Base-by-base conservation (phyloP, 1,140 invertebrate genomes). In the Popillia japonica region DNA sequence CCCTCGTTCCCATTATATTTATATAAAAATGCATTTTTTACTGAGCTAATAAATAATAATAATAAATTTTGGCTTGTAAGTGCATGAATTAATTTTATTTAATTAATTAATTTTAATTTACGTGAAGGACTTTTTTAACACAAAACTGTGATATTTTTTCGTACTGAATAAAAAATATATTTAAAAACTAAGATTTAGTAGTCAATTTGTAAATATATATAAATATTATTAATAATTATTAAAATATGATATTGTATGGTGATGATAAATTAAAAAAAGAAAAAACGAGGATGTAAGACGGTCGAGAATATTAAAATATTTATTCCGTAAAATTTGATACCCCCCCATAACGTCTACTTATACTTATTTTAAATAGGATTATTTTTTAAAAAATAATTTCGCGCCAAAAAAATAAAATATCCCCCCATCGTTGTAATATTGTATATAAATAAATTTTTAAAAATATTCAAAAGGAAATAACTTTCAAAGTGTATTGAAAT, bases 161-260 rank as follows among this genome's bases (percentile, higher is more conserved):
- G 61, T 68, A 68, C 61, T 68, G 61, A 34, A 68, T 68, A 22
- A 27, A 34, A 34, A 68, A 68, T 68, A 68, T 68, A 68, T 68
- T 68, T 27, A 68, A 68, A 68, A 68, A 23, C 61, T 68, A 68
- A 68, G 61, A 68, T 68, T 68, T 68, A 68, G 61, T 68, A 68
- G 61, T 68, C 61, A 68, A 68, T 68, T 68, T 68, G 61, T 68
- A 68, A 68, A 68, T 68, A 68, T 68, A 68, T 68, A 68, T 68
- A 68, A 20, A 68, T 68, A 64, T 64, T 68, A 68, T 68, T 23
- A 20, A 27, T 27, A 68, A 27, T 68, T 27, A 68, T 68, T 68
- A 27, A 68, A 27, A 27, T 20, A 64, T 64, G 59, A 64, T 64
- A 64, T 64, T 68, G 11, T 68, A 27, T 10, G 20, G 61, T 68